phyloP scores from a whole-genome alignment of 2,888 invertebrate genomes.

The Limnephilus rhombicus region DNA sequence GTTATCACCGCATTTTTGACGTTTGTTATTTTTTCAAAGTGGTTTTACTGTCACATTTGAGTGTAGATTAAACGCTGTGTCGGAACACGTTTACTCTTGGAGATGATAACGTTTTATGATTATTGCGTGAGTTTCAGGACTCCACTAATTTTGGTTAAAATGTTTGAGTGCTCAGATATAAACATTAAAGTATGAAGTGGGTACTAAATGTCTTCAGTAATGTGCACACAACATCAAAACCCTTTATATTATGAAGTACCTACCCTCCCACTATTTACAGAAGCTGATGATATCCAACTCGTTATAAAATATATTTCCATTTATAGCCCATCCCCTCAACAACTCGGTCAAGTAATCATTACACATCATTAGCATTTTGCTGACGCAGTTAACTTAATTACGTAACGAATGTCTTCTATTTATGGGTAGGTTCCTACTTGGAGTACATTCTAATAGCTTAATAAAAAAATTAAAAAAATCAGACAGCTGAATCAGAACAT shows the following conservation, averaged over 20 bases:
- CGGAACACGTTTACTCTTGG: neutral
- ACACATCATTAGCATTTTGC: neutral
- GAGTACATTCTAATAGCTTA: neutral
- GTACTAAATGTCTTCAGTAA: neutral
- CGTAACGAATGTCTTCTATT: neutral
- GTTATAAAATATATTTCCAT: neutral
- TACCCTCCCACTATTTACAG: too few species aligned
- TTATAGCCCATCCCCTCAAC: neutral
- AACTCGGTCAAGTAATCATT: neutral
- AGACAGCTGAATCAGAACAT: neutral
- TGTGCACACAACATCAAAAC: neutral
- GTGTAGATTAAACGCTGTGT: neutral
- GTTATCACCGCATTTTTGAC: neutral
- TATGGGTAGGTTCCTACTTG: too few species aligned
- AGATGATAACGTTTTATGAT: slow-evolving; percentile 10
- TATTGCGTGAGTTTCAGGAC: neutral
- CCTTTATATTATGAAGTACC: neutral
- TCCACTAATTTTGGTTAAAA: neutral
- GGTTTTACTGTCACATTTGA: slow-evolving; percentile 1
- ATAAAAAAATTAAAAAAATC: neutral
- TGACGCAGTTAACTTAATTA: neutral
- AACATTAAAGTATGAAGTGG: neutral
- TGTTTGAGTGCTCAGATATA: neutral
- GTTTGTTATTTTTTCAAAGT: neutral
- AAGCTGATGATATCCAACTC: too few species aligned